Conservation (phyloP, 30 jellyfish, hydroid and myxozoan species). For the Turritopsis rubra region DNA sequence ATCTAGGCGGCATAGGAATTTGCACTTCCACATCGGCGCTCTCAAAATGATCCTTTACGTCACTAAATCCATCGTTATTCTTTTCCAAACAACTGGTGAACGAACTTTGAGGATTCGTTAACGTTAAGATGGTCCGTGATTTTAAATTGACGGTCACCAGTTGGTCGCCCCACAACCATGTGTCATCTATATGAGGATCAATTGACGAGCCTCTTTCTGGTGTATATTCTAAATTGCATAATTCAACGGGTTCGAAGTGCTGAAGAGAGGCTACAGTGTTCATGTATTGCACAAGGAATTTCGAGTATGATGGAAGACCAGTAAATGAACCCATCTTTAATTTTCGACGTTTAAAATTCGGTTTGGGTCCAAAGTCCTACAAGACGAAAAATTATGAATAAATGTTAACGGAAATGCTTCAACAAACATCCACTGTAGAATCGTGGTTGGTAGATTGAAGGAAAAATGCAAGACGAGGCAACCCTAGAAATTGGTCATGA, state of each 20-base stretch:
- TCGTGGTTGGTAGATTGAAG: too few species aligned
- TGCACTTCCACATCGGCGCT: conserved; percentile 14
- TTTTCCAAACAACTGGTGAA: too few species aligned
- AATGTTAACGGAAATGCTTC: neutral
- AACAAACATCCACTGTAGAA: too few species aligned
- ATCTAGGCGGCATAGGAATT: conserved; percentile 74
- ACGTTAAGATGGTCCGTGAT: conserved; percentile 50
- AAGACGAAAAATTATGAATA: conserved; percentile 3
- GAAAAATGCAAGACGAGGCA: too few species aligned
- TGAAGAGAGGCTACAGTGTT: conserved; percentile 3
- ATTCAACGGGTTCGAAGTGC: conserved; percentile 81
- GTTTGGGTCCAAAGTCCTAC: conserved; percentile 98
- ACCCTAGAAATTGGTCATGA: too few species aligned
- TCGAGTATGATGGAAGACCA: conserved; percentile 71
- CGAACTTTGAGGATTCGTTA: conserved; percentile 30
- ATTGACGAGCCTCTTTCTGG: conserved; percentile 87
- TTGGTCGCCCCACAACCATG: conserved; percentile 98
- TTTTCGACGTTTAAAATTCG: conserved; percentile 76
- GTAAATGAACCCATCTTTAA: conserved; percentile 59
- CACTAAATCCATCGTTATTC: neutral
- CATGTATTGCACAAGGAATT: conserved; percentile 36
- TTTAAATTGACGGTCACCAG: conserved; percentile 72
- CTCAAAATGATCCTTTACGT: neutral
- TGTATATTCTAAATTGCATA: conserved; percentile 78
- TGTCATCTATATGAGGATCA: conserved; percentile 96